phyloP scores from a whole-genome alignment of 2,888 invertebrate species.

The Lepeophtheirus nordmannii region DNA sequence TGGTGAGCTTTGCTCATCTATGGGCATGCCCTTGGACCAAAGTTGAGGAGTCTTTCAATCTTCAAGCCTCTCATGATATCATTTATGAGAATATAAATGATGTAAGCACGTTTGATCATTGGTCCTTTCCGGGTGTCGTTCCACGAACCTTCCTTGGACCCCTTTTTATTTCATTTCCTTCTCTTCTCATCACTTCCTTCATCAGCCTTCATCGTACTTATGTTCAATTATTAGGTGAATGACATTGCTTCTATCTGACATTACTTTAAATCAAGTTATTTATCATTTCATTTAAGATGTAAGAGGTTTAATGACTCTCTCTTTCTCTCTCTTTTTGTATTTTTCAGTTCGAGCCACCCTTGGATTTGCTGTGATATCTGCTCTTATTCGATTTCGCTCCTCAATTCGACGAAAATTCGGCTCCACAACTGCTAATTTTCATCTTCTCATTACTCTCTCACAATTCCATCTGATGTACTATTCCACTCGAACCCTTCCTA shows the following conservation, averaged over 20 bases:
- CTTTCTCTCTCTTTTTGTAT: too few relatives aligned
- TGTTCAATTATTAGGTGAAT: constrained; percentile 47
- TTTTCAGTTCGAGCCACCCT: constrained; percentile 64
- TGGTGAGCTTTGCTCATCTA: constrained; percentile 46
- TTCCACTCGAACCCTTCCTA: constrained; percentile 80
- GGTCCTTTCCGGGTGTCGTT: constrained; percentile 92
- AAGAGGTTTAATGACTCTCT: constrained; percentile 3
- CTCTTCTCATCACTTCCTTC: constrained; percentile 47
- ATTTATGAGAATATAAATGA: constrained; percentile 55
- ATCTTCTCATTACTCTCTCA: constrained; percentile 61
- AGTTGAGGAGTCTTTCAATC: constrained; percentile 98
- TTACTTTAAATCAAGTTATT: constrained; percentile 33
- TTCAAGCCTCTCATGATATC: constrained; percentile 95
- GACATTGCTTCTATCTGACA: constrained; percentile 61
- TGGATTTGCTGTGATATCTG: constrained; percentile 54
- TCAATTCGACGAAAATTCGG: constrained; percentile 65
- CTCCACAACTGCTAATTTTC: constrained; percentile 59
- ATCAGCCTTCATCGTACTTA: neutral
- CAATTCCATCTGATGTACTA: constrained; percentile 99
- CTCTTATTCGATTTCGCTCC: constrained; percentile 56
- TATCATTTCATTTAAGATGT: neutral
- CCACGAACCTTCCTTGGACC: constrained; percentile 92
- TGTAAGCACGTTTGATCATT: constrained; percentile 87
- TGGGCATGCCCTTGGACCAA: constrained; percentile 87
- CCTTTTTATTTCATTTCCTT: constrained; percentile 55